Base-by-base conservation (phyloP, 2,797 vertebrate genomes). In the Sarcophilus harrisii region DNA sequence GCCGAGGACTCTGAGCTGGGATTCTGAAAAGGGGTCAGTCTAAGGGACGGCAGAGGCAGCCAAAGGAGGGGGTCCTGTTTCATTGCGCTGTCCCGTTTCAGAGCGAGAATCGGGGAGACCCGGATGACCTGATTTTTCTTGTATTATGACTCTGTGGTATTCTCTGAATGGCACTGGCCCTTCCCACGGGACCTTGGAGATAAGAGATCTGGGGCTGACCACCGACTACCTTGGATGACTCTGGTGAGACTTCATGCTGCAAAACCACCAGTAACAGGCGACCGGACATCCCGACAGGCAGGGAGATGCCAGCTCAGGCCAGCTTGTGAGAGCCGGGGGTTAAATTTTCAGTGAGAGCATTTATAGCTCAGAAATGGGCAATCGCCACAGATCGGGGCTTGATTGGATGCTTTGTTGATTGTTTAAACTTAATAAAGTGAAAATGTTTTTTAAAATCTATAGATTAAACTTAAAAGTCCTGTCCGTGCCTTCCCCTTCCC, bases 31-130 rank as follows among this genome's bases (percentile, higher is more conserved):
- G 66, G n/a, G 62, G 6, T 45, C 66, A 81, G 66, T 3, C n/a
- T 21, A 24, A 16, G 66, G 66, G 66, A 12, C 0, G 18, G 21
- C 58, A 5, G 58, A 58, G 66, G n/a, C 5, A 1, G 18, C 12
- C 66, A 10, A 81, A 81, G 66, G 66, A 81, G 66, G 66, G 66
- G 38, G n/a, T 81, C n/a, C n/a, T 45, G 18, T 10, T 81, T 24
- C n/a, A 81, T 45, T 1, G 66, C 0, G 18, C n/a, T 21, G 9
- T 18, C 18, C n/a, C n/a, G 5, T 21, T 38, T 38, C n/a, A 38
- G 62, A 73, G 9, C 66, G 38, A 18, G 66, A 21, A 38, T 38
- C 2, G 16, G 66, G n/a, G n/a, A 38, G 66, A 21, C n/a, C 8
- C 16, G 1, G 8, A 38, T 38, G n/a, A 21, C 66, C 16, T 73